Base-by-base conservation (phyloP, 2,113 vertebrate species). In the Boleophthalmus pectinirostris region DNA sequence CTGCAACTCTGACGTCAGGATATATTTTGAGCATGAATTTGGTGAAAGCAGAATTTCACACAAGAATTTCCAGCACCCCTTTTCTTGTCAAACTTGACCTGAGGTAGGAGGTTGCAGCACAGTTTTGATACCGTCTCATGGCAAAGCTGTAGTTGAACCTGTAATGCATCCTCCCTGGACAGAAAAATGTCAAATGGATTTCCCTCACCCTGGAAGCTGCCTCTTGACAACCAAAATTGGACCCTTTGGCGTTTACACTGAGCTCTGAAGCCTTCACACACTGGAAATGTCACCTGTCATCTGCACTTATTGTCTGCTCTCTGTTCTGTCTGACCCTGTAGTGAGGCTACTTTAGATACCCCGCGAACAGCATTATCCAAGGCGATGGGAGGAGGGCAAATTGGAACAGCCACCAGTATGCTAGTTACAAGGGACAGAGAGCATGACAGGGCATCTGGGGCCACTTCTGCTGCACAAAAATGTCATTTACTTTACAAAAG, bases 231-330 rank as follows among this genome's bases (percentile, higher is more conserved):
- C 77, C 69, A 75, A 88, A 88, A 88, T 89, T 82, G 75, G 83
- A 77, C 81, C 84, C 83, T 82, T 72, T 82, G 88, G 84, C 80
- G n/a, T 82, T 69, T 74, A 66, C 82, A 84, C 83, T 87, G 84
- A 61, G 68, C 72, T 82, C 81, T 79, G 78, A 83, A 88, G 74
- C 79, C 80, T 87, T 90, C 81, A 82, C 89, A 81, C 71, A 70
- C 77, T 73, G 66, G 73, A 92, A 92, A 91, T 88, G 91, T 91
- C 87, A 90, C 86, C 87, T 91, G 88, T 90, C 91, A 90, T 71
- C 85, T 49, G 54, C 78, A 65, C 78, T 91, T 86, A 85, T 81
- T 77, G 33, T 91, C 84, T 80, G 82, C 74, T 76, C 77, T 79
- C 74, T 58, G 74, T 77, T 82, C 74, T 56, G 66, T 74, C 74